A percentile compares a stretch with the other conserved stretches of the same genome.
Conservation (phyloP, 37 sponge, comb jelly and placozoan genomes). For the Beroe forskalii region DNA sequence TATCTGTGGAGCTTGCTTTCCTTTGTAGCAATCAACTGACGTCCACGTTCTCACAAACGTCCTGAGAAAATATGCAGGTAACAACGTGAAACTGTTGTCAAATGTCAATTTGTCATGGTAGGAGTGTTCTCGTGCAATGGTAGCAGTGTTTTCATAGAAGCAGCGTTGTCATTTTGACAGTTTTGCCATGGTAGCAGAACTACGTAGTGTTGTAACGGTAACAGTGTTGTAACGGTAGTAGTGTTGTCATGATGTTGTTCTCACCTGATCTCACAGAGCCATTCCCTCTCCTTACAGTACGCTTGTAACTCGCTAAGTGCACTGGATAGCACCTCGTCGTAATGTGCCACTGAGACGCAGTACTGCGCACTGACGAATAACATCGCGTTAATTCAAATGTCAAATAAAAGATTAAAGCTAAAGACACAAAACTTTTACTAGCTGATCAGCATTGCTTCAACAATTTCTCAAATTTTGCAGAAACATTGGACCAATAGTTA, state of each 20-base stretch:
- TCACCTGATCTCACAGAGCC: slow-evolving; percentile 59
- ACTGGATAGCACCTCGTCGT: neutral
- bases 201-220: neutral
- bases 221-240: neutral
- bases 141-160: too few species aligned
- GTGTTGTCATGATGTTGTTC: neutral
- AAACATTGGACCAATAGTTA: too few species aligned
- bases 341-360: neutral
- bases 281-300: slow-evolving; percentile 9
- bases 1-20: slow-evolving; percentile 18
- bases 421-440: too few species aligned
- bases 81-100: too few species aligned
- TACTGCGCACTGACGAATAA: neutral
- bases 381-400: too few species aligned
- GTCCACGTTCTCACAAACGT: slow-evolving; percentile 47
- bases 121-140: too few species aligned
- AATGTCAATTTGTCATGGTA: too few species aligned
- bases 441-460: too few species aligned
- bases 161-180: neutral
- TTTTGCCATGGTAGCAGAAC: neutral
- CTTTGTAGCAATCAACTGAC: slow-evolving; percentile 7
- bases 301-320: neutral
- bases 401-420: too few species aligned
- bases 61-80: too few species aligned
- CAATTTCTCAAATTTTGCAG: too few species aligned